Evolutionary conservation across 2,797 vertebrate genomes (phyloP).

Genomic region (Geotrypetes seraphini): DNA sequence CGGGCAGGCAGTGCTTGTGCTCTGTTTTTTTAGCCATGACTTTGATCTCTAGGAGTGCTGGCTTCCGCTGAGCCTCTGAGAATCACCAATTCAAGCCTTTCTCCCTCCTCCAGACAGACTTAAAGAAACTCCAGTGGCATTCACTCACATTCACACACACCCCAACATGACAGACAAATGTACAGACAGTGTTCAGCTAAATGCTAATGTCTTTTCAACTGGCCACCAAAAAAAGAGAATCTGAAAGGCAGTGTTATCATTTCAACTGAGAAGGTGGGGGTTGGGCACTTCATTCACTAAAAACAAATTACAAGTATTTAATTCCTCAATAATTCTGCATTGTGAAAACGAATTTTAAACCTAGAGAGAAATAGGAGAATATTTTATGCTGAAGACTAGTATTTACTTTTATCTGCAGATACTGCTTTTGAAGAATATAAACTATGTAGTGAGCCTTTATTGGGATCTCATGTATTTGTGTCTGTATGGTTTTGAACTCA

Average conservation of each 20-base stretch:
- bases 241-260: background rate
- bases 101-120: background rate
- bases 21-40: constrained; percentile 21
- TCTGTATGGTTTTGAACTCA: no score
- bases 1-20: background rate
- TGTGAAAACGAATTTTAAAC: no score
- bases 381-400: no score
- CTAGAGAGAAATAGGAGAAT: no score
- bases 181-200: constrained; percentile 9
- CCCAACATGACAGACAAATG: background rate
- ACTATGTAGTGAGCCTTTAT: no score
- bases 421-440: no score
- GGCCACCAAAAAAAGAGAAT: constrained; percentile 4
- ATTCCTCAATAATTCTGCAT: no score
- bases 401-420: no score
- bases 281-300: background rate
- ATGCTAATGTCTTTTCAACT: constrained; percentile 15
- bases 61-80: constrained; percentile 11
- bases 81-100: constrained; percentile 15
- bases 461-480: no score
- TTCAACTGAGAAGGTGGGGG: background rate
- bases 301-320: background rate
- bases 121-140: constrained; percentile 9
- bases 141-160: background rate
- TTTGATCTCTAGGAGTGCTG: constrained; percentile 35